phyloP scores from a whole-genome alignment of 2,888 invertebrate species.

The Sipunculus nudus region DNA sequence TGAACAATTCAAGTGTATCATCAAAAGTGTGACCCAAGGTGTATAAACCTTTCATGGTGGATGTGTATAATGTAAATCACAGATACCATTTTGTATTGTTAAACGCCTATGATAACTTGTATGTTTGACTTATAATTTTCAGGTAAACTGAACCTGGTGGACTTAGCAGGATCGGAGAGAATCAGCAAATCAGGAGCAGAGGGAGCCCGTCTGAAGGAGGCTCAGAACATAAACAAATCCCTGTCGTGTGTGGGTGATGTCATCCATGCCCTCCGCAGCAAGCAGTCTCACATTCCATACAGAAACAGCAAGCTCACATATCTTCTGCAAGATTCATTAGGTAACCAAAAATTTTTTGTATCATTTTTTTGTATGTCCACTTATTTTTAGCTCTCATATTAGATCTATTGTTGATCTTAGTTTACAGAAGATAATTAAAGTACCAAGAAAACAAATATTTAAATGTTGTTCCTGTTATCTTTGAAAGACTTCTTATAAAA shows the following conservation, averaged over 20 bases:
- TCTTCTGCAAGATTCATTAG: constrained; percentile 70
- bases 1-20: too few species aligned
- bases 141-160: constrained; percentile 68
- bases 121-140: constrained; percentile 16
- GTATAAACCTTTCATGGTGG: too few species aligned
- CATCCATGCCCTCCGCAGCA: constrained; percentile 68
- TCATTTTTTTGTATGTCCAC: neutral
- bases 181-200: constrained; percentile 68
- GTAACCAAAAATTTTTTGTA: constrained; percentile 55
- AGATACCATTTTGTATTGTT: too few species aligned
- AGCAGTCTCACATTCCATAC: constrained; percentile 69
- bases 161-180: constrained; percentile 69
- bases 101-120: too few species aligned
- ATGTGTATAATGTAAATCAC: too few species aligned
- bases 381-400: too few species aligned
- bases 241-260: constrained; percentile 70
- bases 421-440: too few species aligned
- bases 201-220: constrained; percentile 69
- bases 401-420: too few species aligned
- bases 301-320: constrained; percentile 71
- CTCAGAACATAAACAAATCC: constrained; percentile 70
- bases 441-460: too few species aligned
- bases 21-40: too few species aligned
- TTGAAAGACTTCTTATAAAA: too few species aligned
- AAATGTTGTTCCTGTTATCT: too few species aligned